A percentile compares a stretch with the other conserved stretches of the same genome.
phyloP scores from a whole-genome alignment of 37 sponge, comb jelly and placozoan species.

The Chondrosia reniformis region DNA sequence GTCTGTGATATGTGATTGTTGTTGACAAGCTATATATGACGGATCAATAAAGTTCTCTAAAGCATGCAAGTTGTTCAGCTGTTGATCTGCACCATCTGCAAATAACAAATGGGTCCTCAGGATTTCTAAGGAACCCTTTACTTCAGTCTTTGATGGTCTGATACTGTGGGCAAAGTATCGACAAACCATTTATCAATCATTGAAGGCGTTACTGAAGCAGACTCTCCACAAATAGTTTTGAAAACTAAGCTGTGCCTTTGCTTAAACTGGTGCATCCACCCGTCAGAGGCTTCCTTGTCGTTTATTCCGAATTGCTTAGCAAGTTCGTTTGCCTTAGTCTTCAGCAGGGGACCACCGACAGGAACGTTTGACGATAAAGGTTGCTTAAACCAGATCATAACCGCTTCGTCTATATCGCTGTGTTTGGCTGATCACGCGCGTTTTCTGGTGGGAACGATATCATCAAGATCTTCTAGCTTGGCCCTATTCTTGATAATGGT shows the following conservation, averaged over 20 bases:
- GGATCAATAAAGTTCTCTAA: neutral
- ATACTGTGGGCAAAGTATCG: neutral
- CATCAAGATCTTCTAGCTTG: neutral
- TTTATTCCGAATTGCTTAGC: neutral
- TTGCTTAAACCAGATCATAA: neutral
- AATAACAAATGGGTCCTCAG: neutral
- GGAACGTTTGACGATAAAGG: neutral
- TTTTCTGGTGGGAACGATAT: neutral
- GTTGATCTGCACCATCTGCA: neutral
- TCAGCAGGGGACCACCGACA: neutral
- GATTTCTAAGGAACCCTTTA: neutral
- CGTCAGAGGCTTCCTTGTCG: slow-evolving; percentile 1
- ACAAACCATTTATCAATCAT: neutral
- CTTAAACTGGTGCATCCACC: neutral
- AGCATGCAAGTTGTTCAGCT: neutral
- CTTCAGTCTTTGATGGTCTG: neutral
- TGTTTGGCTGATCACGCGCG: neutral
- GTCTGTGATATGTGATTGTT: neutral
- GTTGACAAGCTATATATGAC: neutral
- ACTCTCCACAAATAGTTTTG: neutral
- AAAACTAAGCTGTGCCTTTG: slow-evolving; percentile 4
- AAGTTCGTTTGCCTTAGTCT: neutral
- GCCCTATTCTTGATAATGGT: neutral
- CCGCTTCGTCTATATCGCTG: neutral
- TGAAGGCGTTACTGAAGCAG: neutral